Base-by-base conservation (phyloP, 2,888 invertebrate genomes). In the Idaea straminata region DNA sequence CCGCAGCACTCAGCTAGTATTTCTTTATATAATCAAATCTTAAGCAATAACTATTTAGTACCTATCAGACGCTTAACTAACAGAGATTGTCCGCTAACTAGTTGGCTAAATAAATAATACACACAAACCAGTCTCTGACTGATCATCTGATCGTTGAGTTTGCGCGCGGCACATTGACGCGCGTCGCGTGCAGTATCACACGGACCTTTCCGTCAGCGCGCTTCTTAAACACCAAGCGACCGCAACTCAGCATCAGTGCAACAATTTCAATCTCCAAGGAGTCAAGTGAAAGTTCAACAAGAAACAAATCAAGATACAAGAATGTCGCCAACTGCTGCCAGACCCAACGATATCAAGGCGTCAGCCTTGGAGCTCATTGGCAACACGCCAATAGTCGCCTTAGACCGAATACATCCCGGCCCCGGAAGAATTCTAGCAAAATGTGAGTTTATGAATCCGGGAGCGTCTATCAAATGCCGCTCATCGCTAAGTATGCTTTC, bases 401-500 rank as follows among this genome's bases (percentile, higher is more conserved):
- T 92, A 59, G 92, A 92, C 68, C 86, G 92, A 57, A 66, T 92
- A 1, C 80, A 91, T 70, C 69, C 86, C 0, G 92, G 92, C 2
- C 91, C 92, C 2, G 92, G 92, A 6, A 78, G 92, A 34, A 85
- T 92, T 66, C 74, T 92, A 59, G 92, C 84, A 1, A 92, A 92
- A 86, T 92, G 92, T 78, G 92, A 92, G 74, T 92, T 88, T 68
- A 92, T 91, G 91, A 92, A 91, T 64, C 92, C 92, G 7, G 90
- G 92, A 38, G 92, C 86, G 13, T 92, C 92, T 0, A 84, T 92
- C 57, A 92, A 92, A 80, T 87, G 87, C 65, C 86, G 92, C 15
- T 92, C 92, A 0, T 86, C 92, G 0, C 71, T 91, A 61, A 79
- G 85, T 67, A 92, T 92, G 92, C 85, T 92, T 66, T 71, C 79